A percentile compares a stretch with the other conserved stretches of the same genome.
These are phyloP conservation scores for Hydrozoanthus tunicans DNA, from an alignment of 64 coral and sea anemone genomes.

Conservation along the genomic window DNA sequence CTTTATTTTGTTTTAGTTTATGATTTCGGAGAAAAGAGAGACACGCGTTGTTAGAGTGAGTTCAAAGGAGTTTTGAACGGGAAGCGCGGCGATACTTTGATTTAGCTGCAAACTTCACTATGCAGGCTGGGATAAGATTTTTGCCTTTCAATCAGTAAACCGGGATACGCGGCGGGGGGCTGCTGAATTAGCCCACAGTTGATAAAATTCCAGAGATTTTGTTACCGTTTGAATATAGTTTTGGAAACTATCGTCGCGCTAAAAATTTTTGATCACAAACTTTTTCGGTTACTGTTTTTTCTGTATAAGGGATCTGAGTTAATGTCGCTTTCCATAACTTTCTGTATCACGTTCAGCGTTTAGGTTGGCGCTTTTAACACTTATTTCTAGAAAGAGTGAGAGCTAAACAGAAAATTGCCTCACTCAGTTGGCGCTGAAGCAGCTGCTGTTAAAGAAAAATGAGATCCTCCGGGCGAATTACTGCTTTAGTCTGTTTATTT, in stretches of 20 bases:
- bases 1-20: too few species aligned
- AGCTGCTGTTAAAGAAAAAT: constrained; percentile 2
- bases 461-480: neutral
- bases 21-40: too few species aligned
- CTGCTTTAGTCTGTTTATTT: neutral
- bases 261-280: neutral
- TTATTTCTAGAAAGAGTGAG: neutral
- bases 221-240: neutral
- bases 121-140: too few species aligned
- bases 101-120: too few species aligned
- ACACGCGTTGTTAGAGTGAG: too few species aligned
- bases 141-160: neutral
- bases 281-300: neutral
- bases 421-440: neutral
- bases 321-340: neutral
- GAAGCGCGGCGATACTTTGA: too few species aligned
- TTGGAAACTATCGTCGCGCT: neutral
- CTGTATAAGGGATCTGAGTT: neutral
- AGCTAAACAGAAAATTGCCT: neutral
- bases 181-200: neutral
- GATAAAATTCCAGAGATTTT: neutral
- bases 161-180: neutral
- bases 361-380: neutral
- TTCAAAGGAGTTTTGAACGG: too few species aligned
- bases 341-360: neutral